Evolutionary conservation across 2,797 vertebrate species (phyloP), one percentile per base, ranked within the genome.

Genomic region (Euphonia xanthogaster): DNA sequence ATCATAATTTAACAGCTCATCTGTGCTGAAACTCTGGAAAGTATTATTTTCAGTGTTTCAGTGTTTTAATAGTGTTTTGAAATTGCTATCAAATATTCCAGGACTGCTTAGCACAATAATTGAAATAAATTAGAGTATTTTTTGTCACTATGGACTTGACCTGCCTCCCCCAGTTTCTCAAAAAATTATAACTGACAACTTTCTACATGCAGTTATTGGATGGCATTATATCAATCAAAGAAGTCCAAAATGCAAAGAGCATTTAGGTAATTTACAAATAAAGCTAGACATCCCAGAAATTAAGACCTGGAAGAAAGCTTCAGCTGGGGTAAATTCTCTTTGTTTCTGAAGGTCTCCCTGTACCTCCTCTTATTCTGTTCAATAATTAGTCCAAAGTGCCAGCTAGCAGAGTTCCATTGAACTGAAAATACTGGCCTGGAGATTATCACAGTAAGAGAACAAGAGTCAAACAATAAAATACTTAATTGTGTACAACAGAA

Each of bases 31-130:
- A 75, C 5, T 68, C 86, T 71, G 77, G 45, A 88, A 93, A 71
- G 65, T 21, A 62, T 61, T 85, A 44, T 81, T 90, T 88, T 73
- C 24, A n/a, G 9, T 39, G 35, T 63, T 88, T 72, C 40, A 58
- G 9, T 73, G 57, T 90, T 92, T 78, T 62, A 86, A 87, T 87
- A 76, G 74, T 85, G 48, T 51, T 93, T 91, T 77, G 66, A 91
- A 66, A 76, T 93, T 27, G 65, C 22, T 82, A 21, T 66, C 13
- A 86, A 78, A 60, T 76, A 31, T 81, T 63, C 44, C 33, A 82
- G 54, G 33, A 47, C 33, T 51, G 10, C 8, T 87, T 71, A 89
- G 42, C 17, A 33, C 37, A 83, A 55, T 27, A n/a, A 50, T 27
- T 86, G 23, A 80, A 92, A 79, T 65, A 87, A 92, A 76, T 76